Evolutionary conservation across 2,113 vertebrate species (phyloP).

Genomic region (Pituophis catenifer): DNA sequence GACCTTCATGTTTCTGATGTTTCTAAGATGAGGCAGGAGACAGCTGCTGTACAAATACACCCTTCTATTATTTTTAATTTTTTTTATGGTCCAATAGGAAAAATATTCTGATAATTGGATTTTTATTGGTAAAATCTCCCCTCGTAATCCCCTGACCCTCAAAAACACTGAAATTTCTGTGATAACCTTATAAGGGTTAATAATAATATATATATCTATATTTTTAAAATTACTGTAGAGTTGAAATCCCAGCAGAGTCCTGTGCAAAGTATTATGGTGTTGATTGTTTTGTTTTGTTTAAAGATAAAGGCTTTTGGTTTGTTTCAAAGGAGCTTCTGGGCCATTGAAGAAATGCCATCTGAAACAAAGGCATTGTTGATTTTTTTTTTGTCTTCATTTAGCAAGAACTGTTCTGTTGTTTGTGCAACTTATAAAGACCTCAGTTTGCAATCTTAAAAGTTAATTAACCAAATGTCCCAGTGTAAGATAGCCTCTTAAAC

Average conservation of each 20-base stretch:
- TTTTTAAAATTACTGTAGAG: constrained; percentile 66
- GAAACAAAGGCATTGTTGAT: not conserved
- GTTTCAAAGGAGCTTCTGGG: not conserved
- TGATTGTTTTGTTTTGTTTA: not conserved
- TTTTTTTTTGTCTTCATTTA: not conserved
- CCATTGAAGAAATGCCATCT: not conserved
- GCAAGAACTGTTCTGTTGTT: not conserved
- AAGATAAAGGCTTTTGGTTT: constrained; percentile 10
- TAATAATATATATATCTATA: constrained; percentile 26
- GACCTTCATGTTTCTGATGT: constrained; percentile 55
- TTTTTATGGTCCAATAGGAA: constrained; percentile 25
- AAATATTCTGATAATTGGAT: constrained; percentile 16
- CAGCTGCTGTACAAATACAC: constrained; percentile 10
- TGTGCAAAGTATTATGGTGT: not conserved
- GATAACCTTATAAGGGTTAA: constrained; percentile 58
- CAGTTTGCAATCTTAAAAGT: constrained; percentile 6
- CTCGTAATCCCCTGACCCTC: constrained; percentile 16
- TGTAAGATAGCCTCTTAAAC: not conserved
- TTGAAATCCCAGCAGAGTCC: constrained; percentile 38
- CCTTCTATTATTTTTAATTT: not conserved
- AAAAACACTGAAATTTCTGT: constrained; percentile 61
- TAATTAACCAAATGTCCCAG: not conserved
- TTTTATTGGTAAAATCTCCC: constrained; percentile 16
- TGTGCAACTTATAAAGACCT: not conserved
- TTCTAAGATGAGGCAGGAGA: constrained; percentile 40